Conservation (phyloP, 2,113 vertebrate genomes). For the Psophia crepitans region DNA sequence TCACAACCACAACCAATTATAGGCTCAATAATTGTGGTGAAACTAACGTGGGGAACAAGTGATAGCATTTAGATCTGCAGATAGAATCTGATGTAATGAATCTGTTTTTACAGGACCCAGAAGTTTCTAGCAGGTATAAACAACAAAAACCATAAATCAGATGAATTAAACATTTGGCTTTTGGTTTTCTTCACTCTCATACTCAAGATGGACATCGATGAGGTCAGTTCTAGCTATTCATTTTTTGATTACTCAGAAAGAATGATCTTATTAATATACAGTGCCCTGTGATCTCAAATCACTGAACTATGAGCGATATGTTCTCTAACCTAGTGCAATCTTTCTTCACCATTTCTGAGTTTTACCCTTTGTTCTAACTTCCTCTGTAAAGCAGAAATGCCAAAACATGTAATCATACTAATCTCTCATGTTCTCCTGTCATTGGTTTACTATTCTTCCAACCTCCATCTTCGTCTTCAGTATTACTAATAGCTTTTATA, state of each 20-base stretch:
- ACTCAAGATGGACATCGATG: background rate
- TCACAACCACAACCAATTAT: background rate
- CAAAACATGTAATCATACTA: background rate
- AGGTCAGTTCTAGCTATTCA: background rate
- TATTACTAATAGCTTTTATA: background rate
- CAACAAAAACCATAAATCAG: background rate
- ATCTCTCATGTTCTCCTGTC: background rate
- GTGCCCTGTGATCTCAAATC: background rate
- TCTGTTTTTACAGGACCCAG: background rate
- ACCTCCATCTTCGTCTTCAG: background rate
- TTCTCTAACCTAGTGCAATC: background rate
- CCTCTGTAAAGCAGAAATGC: background rate
- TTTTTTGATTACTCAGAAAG: background rate
- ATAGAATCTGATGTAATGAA: background rate
- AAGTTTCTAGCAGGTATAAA: background rate
- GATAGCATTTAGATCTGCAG: background rate
- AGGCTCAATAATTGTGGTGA: background rate
- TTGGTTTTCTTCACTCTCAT: background rate
- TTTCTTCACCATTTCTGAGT: background rate
- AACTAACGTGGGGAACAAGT: background rate
- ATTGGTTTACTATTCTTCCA: background rate
- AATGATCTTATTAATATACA: background rate
- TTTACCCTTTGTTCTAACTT: background rate
- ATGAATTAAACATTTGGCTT: background rate
- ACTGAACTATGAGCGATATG: background rate